A percentile compares a stretch with the other conserved stretches of the same genome.
These are phyloP conservation scores for Trachelus stipa DNA, from an alignment of 2,888 invertebrate species.

Conservation along the genomic window DNA sequence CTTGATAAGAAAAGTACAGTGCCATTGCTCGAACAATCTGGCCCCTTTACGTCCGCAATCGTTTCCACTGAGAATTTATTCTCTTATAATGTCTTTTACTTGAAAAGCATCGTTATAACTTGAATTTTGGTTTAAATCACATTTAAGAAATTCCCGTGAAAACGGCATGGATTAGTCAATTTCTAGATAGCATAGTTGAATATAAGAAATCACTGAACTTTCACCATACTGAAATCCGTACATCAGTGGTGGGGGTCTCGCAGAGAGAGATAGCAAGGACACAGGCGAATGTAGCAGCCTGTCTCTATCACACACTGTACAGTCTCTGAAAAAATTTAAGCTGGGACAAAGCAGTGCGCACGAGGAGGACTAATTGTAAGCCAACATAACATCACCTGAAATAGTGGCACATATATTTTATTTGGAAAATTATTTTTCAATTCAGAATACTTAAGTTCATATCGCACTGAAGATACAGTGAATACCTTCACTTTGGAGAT, in stretches of 20 bases:
- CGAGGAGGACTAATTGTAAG: no score
- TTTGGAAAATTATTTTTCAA: no score
- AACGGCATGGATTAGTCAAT: background rate
- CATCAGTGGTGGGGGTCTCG: no score
- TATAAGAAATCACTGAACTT: background rate
- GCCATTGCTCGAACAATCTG: conserved; percentile 2
- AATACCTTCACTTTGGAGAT: conserved; percentile 32
- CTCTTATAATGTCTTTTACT: background rate
- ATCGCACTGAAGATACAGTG: conserved; percentile 10
- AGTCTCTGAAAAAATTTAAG: no score
- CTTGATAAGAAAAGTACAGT: background rate
- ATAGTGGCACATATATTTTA: no score
- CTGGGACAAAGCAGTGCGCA: no score
- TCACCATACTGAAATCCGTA: no score
- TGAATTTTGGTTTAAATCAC: background rate
- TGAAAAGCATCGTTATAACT: background rate
- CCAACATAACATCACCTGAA: no score
- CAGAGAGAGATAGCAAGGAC: no score
- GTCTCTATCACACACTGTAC: no score
- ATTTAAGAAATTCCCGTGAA: background rate
- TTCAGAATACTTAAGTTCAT: background rate
- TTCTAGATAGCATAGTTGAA: background rate
- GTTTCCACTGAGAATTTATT: background rate
- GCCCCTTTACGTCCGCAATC: background rate
- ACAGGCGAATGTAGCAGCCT: no score